Evolutionary conservation across 2,888 invertebrate genomes (phyloP).

Genomic region (Acrobasis suavella): DNA sequence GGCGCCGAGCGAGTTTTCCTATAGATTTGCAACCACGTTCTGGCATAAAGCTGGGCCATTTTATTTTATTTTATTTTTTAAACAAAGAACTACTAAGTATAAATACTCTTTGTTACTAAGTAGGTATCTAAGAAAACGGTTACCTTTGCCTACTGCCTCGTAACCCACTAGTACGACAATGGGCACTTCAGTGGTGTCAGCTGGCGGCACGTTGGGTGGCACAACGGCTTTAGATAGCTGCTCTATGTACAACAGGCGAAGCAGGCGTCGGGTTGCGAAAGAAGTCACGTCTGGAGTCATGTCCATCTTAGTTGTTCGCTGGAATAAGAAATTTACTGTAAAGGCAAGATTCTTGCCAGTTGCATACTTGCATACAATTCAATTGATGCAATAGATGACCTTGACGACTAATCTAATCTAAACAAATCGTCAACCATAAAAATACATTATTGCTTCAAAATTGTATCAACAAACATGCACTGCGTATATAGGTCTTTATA

Average conservation of each 20-base stretch:
- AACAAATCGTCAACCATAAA: too few relatives aligned
- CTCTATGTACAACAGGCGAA: conserved; percentile 65
- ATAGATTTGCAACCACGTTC: conserved; percentile 16
- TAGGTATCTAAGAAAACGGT: neutral
- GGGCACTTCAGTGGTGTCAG: conserved; percentile 66
- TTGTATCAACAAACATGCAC: too few relatives aligned
- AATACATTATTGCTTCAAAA: too few relatives aligned
- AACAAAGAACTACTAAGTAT: too few relatives aligned
- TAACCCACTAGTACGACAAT: conserved; percentile 66
- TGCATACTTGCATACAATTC: neutral
- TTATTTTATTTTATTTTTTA: too few relatives aligned
- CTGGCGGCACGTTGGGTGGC: conserved; percentile 58
- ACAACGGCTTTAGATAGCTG: conserved; percentile 61
- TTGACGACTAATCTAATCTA: too few relatives aligned
- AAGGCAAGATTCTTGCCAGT: neutral
- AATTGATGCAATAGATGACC: too few relatives aligned
- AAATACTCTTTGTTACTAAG: too few relatives aligned
- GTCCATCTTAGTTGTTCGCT: conserved; percentile 64
- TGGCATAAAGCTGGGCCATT: neutral
- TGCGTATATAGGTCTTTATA: too few relatives aligned
- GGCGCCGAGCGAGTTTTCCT: conserved; percentile 63
- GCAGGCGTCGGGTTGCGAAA: conserved; percentile 60
- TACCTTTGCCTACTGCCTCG: conserved; percentile 73
- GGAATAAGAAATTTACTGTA: conserved; percentile 18
- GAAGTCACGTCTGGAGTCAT: conserved; percentile 55